Evolutionary conservation across 2,113 vertebrate genomes (phyloP).

Genomic region (Xenopus borealis): DNA sequence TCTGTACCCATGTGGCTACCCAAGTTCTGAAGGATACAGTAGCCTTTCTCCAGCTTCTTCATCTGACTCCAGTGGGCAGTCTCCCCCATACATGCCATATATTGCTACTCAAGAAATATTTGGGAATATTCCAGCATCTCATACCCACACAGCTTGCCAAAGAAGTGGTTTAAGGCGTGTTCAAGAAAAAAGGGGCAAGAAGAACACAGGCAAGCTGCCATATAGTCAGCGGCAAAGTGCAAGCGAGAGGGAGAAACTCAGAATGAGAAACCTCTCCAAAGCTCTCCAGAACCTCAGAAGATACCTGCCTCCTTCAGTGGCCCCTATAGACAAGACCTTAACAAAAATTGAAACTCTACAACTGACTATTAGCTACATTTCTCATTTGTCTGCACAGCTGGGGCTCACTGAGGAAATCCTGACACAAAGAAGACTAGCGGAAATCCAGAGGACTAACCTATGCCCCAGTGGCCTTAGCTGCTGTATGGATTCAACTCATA

Average conservation of each 20-base stretch:
- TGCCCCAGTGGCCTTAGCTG: conserved; percentile 18
- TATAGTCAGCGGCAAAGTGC: conserved; percentile 75
- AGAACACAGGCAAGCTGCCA: conserved; percentile 56
- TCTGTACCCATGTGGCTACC: conserved; percentile 51
- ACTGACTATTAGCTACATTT: conserved; percentile 78
- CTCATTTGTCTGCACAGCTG: conserved; percentile 73
- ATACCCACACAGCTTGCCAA: background rate
- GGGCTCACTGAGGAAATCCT: conserved; percentile 64
- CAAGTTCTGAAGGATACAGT: conserved; percentile 39
- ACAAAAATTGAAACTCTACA: conserved; percentile 82
- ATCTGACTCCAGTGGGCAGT: conserved; percentile 72
- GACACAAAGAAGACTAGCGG: conserved; percentile 46
- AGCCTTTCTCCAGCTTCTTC: conserved; percentile 76
- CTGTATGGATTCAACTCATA: conserved; percentile 3
- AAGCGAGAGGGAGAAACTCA: conserved; percentile 88
- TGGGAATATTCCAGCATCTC: background rate
- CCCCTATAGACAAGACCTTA: conserved; percentile 70
- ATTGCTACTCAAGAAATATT: background rate
- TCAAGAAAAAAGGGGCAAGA: conserved; percentile 3
- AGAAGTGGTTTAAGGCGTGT: conserved; percentile 2
- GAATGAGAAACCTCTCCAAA: conserved; percentile 85
- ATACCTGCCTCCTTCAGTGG: conserved; percentile 78
- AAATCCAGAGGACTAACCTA: conserved; percentile 33
- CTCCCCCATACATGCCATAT: conserved; percentile 47
- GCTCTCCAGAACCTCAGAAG: conserved; percentile 77